Base-by-base conservation (phyloP, 2,888 invertebrate genomes). In the Lampropteryx suffumata region DNA sequence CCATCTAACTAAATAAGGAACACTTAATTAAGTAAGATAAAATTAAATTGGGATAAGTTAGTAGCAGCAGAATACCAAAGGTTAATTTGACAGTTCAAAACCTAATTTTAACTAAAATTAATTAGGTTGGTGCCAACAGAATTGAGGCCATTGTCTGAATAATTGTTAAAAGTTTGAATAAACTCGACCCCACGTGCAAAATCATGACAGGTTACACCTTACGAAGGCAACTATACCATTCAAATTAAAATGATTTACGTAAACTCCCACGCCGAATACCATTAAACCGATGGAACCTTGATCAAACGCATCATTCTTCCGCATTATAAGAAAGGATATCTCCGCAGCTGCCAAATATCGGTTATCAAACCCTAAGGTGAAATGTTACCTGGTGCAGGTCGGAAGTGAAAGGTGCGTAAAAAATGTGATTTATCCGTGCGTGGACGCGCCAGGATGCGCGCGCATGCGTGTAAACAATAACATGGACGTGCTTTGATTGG, bases 361-460 rank as follows among this genome's bases (percentile, higher is more conserved):
- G 47, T 27, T 57, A 57, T 58, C 58, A 50, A 52, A 45, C 49
- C 69, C 73, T 67, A 65, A 69, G 69, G 71, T 64, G 73, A 72
- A 65, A 72, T 72, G 72, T 74, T 84, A 82, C 82, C 82, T 77
- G 76, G 65, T 69, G 64, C 71, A 74, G 79, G 76, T 80, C 84
- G 86, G 85, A 85, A 84, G 86, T 83, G 85, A 86, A 86, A 86
- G 86, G 82, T 74, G 76, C 64, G 67, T 76, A 83, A 84, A 84
- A 80, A 83, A 83, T 69, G 59, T 63, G 69, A 75, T 75, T 74
- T 77, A 73, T 55, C 48, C 53, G 39, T 30, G 14, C 53, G 39
- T 30, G 14, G 49, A 42, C 26, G 34, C 34, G 17, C 10, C 34
- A 5, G 69, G 79, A 78, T 74, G 77, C 68, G 62, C 61, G 52